Base-by-base conservation (phyloP, 2,797 vertebrate species). In the Alca torda region DNA sequence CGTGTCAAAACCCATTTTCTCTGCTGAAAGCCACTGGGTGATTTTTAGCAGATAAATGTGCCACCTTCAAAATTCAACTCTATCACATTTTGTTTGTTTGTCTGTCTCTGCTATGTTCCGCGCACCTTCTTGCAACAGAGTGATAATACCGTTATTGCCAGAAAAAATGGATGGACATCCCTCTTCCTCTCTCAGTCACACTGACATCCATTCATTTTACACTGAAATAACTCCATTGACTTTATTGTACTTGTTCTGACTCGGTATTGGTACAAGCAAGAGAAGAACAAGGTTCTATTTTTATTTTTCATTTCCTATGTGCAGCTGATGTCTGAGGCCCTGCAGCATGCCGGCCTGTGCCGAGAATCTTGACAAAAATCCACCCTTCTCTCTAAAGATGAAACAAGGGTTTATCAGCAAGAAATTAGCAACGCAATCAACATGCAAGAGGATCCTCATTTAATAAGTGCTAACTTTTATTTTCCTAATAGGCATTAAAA, bases 391-490 rank as follows among this genome's bases (percentile, higher is more conserved):
- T 76, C 87, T 68, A 67, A 96, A 95, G 83, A 91, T 74, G 84
- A 91, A 97, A 76, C 70, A 78, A 87, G 80, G 60, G 77, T 93
- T 95, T 93, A 86, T 92, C 93, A 92, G 79, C 43, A 96, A 96
- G 76, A 95, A 96, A 96, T 96, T 91, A 98, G 87, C 89, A 85
- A 92, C 95, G 93, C 74, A 86, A 95, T 97, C 94, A 95, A 92
- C 92, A 90, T 95, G 72, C 59, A 86, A 94, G 76, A 91, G 74
- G 80, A 95, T 77, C 86, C 51, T 95, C 95, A 95, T 97, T 96
- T 97, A 96, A 97, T 97, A 96, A 97, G 86, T 95, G 93, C 84
- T 93, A 96, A 97, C 93, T 86, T 97, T 97, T 96, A 97, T 97
- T 97, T 97, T 97, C 91, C 92, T 97, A 98, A 96, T 93, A 95